A percentile compares a stretch with the other conserved stretches of the same genome.
phyloP scores from a whole-genome alignment of 2,888 invertebrate species.

The Tipula unca region DNA sequence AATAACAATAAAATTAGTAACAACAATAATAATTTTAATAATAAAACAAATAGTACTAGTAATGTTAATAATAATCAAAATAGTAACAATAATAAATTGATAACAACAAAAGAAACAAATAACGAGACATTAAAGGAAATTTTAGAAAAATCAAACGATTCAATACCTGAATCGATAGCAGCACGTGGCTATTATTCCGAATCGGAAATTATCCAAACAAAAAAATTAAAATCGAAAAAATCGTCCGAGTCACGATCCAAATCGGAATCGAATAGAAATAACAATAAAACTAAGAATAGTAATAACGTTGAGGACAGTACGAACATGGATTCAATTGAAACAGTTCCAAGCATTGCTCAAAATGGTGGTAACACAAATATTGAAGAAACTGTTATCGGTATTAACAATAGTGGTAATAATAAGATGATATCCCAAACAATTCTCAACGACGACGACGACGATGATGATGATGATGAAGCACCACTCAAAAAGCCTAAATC shows the following conservation, averaged over 20 bases:
- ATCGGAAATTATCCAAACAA: slow-evolving; percentile 32
- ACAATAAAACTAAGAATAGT: slow-evolving; percentile 38
- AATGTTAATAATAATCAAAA: not conserved
- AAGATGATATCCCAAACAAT: not conserved
- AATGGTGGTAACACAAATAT: no score
- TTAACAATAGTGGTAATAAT: not conserved
- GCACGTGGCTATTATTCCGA: slow-evolving; percentile 40
- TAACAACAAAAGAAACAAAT: slow-evolving; percentile 18
- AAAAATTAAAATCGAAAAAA: slow-evolving; percentile 27
- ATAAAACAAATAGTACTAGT: not conserved
- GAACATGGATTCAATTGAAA: not conserved
- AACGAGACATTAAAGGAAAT: not conserved
- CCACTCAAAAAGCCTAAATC: not conserved
- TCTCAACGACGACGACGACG: not conserved
- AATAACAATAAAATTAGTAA: not conserved
- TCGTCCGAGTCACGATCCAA: slow-evolving; percentile 39
- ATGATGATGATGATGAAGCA: not conserved
- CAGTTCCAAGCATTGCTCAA: not conserved
- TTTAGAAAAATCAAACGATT: not conserved
- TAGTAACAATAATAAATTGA: not conserved
- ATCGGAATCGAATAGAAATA: slow-evolving; percentile 38
- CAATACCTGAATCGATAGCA: slow-evolving; percentile 23
- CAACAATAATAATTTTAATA: not conserved
- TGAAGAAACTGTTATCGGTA: not conserved
- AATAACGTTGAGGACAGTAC: not conserved